phyloP scores from a whole-genome alignment of 2,113 vertebrate species.

The Festucalex cinctus region DNA sequence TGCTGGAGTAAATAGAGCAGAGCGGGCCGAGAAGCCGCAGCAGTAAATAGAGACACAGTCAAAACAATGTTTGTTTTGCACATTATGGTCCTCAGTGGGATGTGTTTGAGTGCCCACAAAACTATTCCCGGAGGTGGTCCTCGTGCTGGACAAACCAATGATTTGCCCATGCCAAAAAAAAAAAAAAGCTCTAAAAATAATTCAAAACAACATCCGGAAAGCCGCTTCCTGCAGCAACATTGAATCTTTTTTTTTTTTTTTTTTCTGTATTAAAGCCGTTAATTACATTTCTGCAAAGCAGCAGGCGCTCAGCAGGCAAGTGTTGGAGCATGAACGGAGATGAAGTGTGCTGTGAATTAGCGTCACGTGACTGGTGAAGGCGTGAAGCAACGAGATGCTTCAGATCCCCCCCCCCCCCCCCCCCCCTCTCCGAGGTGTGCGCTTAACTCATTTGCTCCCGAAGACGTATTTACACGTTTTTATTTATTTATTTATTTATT shows the following conservation, averaged over 20 bases:
- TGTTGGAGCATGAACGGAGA: conserved; percentile 2
- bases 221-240: background rate
- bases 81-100: conserved; percentile 25
- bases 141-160: conserved; percentile 22
- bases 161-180: background rate
- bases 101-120: conserved; percentile 25
- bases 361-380: background rate
- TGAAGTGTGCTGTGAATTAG: conserved; percentile 1
- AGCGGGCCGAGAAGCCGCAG: conserved; percentile 33
- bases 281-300: background rate
- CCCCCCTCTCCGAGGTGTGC: background rate
- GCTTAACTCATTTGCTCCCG: too few species aligned
- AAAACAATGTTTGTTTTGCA: conserved; percentile 47
- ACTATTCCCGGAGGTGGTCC: conserved; percentile 11
- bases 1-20: conserved; percentile 41
- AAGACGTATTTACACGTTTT: too few species aligned
- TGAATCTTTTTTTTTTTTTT: too few species aligned
- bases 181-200: background rate
- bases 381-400: background rate
- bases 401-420: background rate
- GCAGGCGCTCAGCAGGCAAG: background rate
- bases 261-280: background rate
- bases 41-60: conserved; percentile 46
- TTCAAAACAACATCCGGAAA: background rate
- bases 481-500: too few species aligned